Evolutionary conservation across 2,113 vertebrate species (phyloP), one percentile per base, ranked within the genome.

Genomic region (Solea solea): DNA sequence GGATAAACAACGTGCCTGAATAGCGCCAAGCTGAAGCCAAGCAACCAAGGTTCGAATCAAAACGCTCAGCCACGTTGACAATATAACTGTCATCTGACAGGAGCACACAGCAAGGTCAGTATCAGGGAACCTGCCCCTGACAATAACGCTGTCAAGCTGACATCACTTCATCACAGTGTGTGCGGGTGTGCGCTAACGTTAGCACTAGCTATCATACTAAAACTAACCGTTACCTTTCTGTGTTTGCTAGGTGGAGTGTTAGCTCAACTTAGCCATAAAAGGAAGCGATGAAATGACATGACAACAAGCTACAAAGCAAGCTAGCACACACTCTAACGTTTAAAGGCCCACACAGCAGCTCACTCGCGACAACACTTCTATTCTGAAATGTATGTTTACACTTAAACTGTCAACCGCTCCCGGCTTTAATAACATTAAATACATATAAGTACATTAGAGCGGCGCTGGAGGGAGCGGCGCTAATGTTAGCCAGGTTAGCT

Each of bases 11-110:
- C 63, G 58, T 11, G 34, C 50, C 46, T 7, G 15, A 57, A 15
- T 67, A 13, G 7, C 42, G 40, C 55, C 40, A 11, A 48, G 51
- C 61, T 59, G 57, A 59, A 69, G 34, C 9, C 44, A 40, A 48
- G 34, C 5, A 53, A 65, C 5, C 11, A 21, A 25, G 79, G 72
- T 39, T 82, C 77, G 71, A 65, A 74, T 39, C 53, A 66, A 46
- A 66, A 64, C 34, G 9, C 42, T 34, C 1, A 69, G 80, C 83
- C 85, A 84, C 83, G 83, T 86, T 88, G 64, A 69, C 85, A 74
- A 28, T 34, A 59, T 34, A 34, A 27, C 52, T 63, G 52, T 56
- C 60, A 77, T 16, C 56, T 27, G 66, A 42, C n/a, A 0, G 12
- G n/a, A 13, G 6, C 61, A 56, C 28, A 49, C 50, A n/a, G 9